Conservation (phyloP, 1,140 invertebrate genomes). For the Drosophila funebris region DNA sequence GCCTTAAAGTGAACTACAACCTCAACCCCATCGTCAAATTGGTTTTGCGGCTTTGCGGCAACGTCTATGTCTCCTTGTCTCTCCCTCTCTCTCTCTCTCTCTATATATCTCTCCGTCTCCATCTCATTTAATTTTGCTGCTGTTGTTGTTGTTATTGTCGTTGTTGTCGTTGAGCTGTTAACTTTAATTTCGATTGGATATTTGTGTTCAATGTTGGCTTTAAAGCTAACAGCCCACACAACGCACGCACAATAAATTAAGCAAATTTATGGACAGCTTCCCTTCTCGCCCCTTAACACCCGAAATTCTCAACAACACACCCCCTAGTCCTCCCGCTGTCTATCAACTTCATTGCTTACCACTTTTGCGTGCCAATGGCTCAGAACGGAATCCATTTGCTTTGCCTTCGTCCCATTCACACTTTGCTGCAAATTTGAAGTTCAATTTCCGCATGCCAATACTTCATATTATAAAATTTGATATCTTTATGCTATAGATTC, state of each 20-base stretch:
- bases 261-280: constrained; percentile 65
- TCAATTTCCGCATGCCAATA: background rate
- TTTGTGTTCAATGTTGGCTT: constrained; percentile 11
- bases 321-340: background rate
- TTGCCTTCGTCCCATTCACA: constrained; percentile 1
- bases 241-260: constrained; percentile 81
- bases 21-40: constrained; percentile 62
- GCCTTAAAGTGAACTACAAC: constrained; percentile 28
- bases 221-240: constrained; percentile 51
- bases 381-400: constrained; percentile 20
- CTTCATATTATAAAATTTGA: background rate
- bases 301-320: background rate
- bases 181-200: constrained; percentile 38
- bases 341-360: constrained; percentile 35
- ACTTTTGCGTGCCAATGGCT: constrained; percentile 42
- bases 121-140: background rate
- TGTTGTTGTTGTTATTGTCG: constrained; percentile 18
- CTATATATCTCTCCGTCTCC: background rate
- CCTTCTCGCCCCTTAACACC: background rate
- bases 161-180: background rate
- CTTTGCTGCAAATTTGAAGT: constrained; percentile 1
- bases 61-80: background rate
- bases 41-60: constrained; percentile 70
- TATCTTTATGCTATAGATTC: no score
- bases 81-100: background rate